These are phyloP conservation scores for Chloroceryle amazona DNA, from an alignment of 2,797 vertebrate genomes.

Conservation along the genomic window DNA sequence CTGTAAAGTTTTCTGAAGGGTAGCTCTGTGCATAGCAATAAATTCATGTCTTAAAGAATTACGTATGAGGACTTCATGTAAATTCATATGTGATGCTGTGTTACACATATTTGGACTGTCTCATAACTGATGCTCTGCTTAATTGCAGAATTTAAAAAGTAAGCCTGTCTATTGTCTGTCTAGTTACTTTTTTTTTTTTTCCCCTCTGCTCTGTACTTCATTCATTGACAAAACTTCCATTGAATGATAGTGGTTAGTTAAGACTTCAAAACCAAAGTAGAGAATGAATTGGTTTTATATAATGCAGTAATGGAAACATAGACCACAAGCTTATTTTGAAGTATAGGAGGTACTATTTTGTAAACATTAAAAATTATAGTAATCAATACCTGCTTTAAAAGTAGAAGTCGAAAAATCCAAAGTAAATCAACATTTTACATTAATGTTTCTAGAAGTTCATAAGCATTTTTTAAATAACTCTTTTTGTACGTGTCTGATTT, in stretches of 20 bases:
- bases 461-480: neutral
- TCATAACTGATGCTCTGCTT: neutral
- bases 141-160: neutral
- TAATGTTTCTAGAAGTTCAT: rapidly evolving
- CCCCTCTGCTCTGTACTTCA: neutral
- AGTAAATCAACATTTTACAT: neutral
- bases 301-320: neutral
- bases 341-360: neutral
- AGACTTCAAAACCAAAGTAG: neutral
- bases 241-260: neutral
- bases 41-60: neutral
- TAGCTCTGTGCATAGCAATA: neutral
- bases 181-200: neutral
- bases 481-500: neutral
- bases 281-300: neutral
- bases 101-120: neutral
- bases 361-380: neutral
- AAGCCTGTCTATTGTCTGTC: neutral
- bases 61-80: neutral
- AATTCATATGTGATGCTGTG: neutral
- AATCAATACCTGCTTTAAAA: neutral
- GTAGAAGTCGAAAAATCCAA: neutral
- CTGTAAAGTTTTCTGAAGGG: neutral
- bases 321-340: neutral
- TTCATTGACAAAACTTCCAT: neutral